These are phyloP conservation scores for Diorhabda elongata DNA, from an alignment of 1,140 invertebrate species.

Conservation along the genomic window DNA sequence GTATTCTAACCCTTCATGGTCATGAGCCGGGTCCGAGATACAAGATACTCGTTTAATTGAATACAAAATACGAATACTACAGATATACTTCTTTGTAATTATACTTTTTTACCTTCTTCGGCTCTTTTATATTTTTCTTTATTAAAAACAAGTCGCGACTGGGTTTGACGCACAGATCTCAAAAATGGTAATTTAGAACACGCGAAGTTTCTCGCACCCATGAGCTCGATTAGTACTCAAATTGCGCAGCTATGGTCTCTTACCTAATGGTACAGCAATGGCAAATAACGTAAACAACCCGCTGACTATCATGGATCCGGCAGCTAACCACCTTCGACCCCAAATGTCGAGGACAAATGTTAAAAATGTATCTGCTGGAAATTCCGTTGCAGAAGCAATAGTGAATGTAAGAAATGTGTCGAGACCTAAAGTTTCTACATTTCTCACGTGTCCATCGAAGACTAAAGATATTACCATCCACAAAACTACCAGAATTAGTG, in stretches of 20 bases:
- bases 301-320: constrained; percentile 70
- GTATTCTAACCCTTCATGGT: too few relatives aligned
- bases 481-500: constrained; percentile 69
- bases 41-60: too few relatives aligned
- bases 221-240: too few relatives aligned
- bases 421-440: constrained; percentile 71
- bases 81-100: too few relatives aligned
- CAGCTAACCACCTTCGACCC: constrained; percentile 80
- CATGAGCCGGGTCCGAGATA: too few relatives aligned
- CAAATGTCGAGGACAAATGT: constrained; percentile 74
- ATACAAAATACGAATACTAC: too few relatives aligned
- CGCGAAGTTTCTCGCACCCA: too few relatives aligned
- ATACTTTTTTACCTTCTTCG: too few relatives aligned
- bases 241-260: constrained; percentile 24
- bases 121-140: too few relatives aligned
- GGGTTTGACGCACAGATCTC: too few relatives aligned
- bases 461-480: constrained; percentile 85
- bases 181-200: too few relatives aligned
- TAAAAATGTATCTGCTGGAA: constrained; percentile 78
- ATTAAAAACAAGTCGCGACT: too few relatives aligned
- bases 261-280: constrained; percentile 63
- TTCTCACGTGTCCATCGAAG: constrained; percentile 82
- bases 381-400: constrained; percentile 73
- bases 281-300: constrained; percentile 77
- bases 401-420: constrained; percentile 81